Conservation (phyloP, 2,113 vertebrate genomes). For the Tyrannus savana region DNA sequence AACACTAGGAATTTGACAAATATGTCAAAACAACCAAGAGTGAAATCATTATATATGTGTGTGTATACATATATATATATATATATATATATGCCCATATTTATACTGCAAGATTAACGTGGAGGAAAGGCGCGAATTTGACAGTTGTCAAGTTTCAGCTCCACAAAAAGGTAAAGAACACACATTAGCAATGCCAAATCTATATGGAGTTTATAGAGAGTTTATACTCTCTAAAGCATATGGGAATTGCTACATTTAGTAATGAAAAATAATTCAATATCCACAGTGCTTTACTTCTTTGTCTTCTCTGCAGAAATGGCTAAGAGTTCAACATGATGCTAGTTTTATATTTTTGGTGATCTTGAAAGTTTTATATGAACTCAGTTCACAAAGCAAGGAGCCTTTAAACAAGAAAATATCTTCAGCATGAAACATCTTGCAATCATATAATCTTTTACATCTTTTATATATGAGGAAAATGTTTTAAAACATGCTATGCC, state of each 20-base stretch:
- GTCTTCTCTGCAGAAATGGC: neutral
- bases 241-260: neutral
- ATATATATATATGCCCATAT: neutral
- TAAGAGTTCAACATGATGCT: neutral
- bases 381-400: neutral
- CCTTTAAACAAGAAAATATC: constrained; percentile 5
- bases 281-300: neutral
- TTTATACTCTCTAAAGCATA: neutral
- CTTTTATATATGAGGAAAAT: constrained; percentile 17
- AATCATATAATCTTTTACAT: neutral
- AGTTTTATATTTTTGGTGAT: neutral
- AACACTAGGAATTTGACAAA: neutral
- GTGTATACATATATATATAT: too few species aligned
- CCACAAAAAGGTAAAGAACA: neutral
- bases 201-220: neutral
- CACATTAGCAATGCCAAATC: neutral
- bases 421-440: neutral
- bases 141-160: neutral
- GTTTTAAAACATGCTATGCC: neutral
- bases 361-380: neutral
- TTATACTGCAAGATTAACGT: neutral
- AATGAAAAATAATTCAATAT: neutral
- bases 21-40: neutral
- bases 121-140: neutral
- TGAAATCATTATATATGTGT: neutral